phyloP scores from a whole-genome alignment of 2,113 vertebrate genomes.

The Myrmecobius fasciatus region DNA sequence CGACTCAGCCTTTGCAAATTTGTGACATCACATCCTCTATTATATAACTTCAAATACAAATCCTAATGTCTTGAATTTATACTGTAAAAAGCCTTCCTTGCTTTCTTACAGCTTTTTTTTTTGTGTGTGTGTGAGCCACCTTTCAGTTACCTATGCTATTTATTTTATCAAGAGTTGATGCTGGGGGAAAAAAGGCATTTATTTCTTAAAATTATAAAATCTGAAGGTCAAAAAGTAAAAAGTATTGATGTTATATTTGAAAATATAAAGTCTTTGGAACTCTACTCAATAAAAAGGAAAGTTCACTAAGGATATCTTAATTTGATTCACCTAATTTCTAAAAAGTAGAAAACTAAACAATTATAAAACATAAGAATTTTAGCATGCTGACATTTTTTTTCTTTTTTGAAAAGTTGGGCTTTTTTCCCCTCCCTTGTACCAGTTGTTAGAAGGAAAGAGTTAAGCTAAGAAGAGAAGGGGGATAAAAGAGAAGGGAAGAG shows the following conservation, averaged over 20 bases:
- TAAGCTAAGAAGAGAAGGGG: constrained; percentile 18
- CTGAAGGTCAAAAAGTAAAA: background rate
- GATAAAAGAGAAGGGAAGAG: constrained; percentile 29
- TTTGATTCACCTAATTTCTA: constrained; percentile 41
- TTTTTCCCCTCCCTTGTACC: constrained; percentile 28
- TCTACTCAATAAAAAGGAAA: constrained; percentile 55
- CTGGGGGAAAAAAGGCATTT: background rate
- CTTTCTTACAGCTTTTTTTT: constrained; percentile 54
- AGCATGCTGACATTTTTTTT: constrained; percentile 47
- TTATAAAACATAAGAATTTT: constrained; percentile 64
- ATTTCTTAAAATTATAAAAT: constrained; percentile 40
- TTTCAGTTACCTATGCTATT: constrained; percentile 52
- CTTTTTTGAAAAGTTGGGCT: constrained; percentile 55
- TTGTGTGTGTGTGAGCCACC: constrained; percentile 12
- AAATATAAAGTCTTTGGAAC: constrained; percentile 33
- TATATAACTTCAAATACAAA: constrained; percentile 79
- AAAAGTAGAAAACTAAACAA: constrained; percentile 55
- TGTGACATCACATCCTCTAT: constrained; percentile 78
- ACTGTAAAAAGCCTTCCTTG: constrained; percentile 52
- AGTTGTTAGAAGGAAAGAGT: constrained; percentile 75
- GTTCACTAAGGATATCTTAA: constrained; percentile 12
- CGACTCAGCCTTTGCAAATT: constrained; percentile 73
- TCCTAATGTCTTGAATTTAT: constrained; percentile 72
- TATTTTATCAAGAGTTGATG: constrained; percentile 53
- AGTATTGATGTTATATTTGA: constrained; percentile 8